phyloP scores from a whole-genome alignment of 1,140 invertebrate genomes.

The Drosophila pachea region DNA sequence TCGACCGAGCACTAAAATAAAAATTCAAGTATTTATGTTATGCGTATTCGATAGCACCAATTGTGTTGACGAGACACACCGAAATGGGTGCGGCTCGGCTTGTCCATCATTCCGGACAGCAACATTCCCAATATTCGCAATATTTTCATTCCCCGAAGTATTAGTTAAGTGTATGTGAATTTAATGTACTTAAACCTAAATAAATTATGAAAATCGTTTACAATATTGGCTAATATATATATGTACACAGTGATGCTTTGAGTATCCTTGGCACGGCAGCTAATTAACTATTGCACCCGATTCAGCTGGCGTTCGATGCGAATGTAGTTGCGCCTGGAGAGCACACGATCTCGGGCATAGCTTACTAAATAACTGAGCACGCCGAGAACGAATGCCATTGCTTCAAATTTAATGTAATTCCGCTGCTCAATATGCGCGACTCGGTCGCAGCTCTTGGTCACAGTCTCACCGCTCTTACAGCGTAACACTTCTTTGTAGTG shows the following conservation, averaged over 20 bases:
- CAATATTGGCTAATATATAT: slow-evolving; percentile 35
- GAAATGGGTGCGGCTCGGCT: slow-evolving; percentile 7
- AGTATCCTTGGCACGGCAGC: slow-evolving; percentile 47
- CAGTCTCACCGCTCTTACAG: slow-evolving; percentile 85
- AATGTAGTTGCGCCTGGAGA: slow-evolving; percentile 79
- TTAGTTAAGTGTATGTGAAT: slow-evolving; percentile 59
- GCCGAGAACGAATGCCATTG: slow-evolving; percentile 84
- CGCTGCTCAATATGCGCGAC: slow-evolving; percentile 86
- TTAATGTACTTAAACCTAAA: slow-evolving; percentile 68
- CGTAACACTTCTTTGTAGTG: slow-evolving; percentile 85
- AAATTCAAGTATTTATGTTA: slow-evolving; percentile 53
- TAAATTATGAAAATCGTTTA: slow-evolving; percentile 60
- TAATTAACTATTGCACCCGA: slow-evolving; percentile 68
- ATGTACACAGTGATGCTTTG: slow-evolving; percentile 42
- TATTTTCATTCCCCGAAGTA: slow-evolving; percentile 50
- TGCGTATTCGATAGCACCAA: slow-evolving; percentile 56
- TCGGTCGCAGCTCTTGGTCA: slow-evolving; percentile 85
- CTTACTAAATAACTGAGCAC: slow-evolving; percentile 80
- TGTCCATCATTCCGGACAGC: slow-evolving; percentile 24
- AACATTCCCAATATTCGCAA: slow-evolving; percentile 61
- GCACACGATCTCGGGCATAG: slow-evolving; percentile 65
- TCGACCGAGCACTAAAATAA: too few relatives aligned
- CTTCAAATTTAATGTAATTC: slow-evolving; percentile 91
- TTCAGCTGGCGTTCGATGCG: slow-evolving; percentile 80
- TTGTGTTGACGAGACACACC: slow-evolving; percentile 52